Evolutionary conservation across 2,797 vertebrate species (phyloP).

Genomic region (Ctenopoma kingsleyae): DNA sequence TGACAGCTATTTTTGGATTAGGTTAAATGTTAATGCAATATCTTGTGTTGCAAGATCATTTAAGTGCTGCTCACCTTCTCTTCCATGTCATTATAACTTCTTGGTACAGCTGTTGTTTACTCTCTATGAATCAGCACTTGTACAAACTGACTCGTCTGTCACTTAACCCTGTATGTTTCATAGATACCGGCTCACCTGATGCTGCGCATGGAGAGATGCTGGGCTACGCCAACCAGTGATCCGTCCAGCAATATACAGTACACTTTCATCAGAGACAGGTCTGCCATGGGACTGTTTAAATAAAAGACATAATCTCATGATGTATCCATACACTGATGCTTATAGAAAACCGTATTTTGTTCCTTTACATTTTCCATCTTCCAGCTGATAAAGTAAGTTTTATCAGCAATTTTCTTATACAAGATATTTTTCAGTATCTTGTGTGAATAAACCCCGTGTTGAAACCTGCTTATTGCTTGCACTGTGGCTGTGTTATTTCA

Average conservation of each 20-base stretch:
- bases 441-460: neutral
- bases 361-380: neutral
- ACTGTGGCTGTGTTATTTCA: constrained; percentile 37
- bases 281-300: constrained; percentile 20
- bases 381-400: neutral
- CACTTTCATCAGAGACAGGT: constrained; percentile 85
- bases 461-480: constrained; percentile 13
- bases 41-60: constrained; percentile 38
- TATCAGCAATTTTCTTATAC: neutral
- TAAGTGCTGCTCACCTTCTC: constrained; percentile 22
- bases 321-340: neutral
- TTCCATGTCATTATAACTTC: constrained; percentile 27
- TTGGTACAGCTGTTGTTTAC: constrained; percentile 73
- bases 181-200: constrained; percentile 84
- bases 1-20: constrained; percentile 60
- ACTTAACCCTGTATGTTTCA: constrained; percentile 5
- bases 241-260: constrained; percentile 85
- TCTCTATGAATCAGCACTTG: constrained; percentile 56
- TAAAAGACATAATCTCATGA: neutral
- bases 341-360: neutral
- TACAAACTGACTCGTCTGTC: constrained; percentile 8
- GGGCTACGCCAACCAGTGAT: constrained; percentile 85
- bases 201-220: constrained; percentile 85
- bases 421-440: neutral
- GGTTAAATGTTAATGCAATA: constrained; percentile 52